These are phyloP conservation scores for Gandaritis pyraliata DNA, from an alignment of 2,888 invertebrate genomes.

Conservation along the genomic window DNA sequence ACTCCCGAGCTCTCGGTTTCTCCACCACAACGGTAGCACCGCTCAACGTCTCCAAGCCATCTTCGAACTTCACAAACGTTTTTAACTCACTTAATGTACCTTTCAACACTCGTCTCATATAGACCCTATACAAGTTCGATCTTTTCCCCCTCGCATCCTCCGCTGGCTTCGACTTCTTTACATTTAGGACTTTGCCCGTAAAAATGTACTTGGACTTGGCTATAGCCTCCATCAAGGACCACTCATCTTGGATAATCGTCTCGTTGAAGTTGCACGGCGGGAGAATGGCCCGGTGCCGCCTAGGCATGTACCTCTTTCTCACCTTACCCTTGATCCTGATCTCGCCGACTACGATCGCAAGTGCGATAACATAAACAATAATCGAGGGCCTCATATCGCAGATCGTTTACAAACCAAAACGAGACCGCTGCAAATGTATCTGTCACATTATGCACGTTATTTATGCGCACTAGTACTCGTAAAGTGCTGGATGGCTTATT, in stretches of 20 bases:
- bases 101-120: constrained; percentile 76
- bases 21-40: constrained; percentile 73
- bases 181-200: constrained; percentile 79
- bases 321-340: constrained; percentile 79
- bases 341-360: constrained; percentile 74
- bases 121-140: constrained; percentile 76
- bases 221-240: constrained; percentile 80
- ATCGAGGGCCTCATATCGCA: constrained; percentile 73
- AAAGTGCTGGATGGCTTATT: constrained; percentile 69
- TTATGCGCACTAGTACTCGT: constrained; percentile 70
- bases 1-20: constrained; percentile 63
- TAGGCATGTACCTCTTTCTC: constrained; percentile 73
- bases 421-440: constrained; percentile 69
- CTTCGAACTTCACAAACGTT: constrained; percentile 68
- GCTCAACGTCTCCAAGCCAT: constrained; percentile 62
- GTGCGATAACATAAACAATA: constrained; percentile 76
- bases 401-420: constrained; percentile 69
- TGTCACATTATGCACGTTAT: constrained; percentile 80
- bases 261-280: constrained; percentile 80
- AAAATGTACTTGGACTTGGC: constrained; percentile 80
- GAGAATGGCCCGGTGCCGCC: constrained; percentile 73
- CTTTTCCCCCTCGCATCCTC: constrained; percentile 59
- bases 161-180: constrained; percentile 69
- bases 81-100: constrained; percentile 73
- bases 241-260: constrained; percentile 79